Evolutionary conservation across 2,888 invertebrate genomes (phyloP), one percentile per base, ranked within the genome.

Genomic region (Orgyia antiqua): DNA sequence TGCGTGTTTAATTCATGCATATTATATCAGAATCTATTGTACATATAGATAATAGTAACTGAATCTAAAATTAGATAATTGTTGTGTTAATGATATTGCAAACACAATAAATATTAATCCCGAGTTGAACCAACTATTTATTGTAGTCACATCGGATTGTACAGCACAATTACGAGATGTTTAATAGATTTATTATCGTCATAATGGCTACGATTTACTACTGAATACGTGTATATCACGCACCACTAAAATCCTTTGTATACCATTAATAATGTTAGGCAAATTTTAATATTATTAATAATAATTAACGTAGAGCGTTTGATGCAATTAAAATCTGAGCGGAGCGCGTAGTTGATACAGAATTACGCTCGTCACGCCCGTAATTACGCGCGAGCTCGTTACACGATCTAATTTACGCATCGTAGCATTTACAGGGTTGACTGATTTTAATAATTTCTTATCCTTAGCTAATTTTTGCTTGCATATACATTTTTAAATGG

Each of bases 261-360:
- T 24, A 31, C 25, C 23, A 9, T 2, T 41, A 39, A 37, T 44
- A 44, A 39, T 38, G 34, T 42, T 44, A 42, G 23, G 39, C 42
- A 30, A 58, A 56, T 58, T 61, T 52, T 62, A 54, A 58, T 61
- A 58, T 51, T 45, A 41, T 46, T 57, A 58, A 60, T 23, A 23
- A 23, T 23, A 23, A 23, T 61, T 57, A 58, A 54, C 53, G 52
- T 45, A 43, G 45, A 39, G 40, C 39, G 48, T 23, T 55, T 42
- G 50, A 44, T 52, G 57, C 57, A 69, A 71, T 73, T 69, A 70
- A 60, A 70, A 68, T 67, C 70, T 54, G 10, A 9, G 58, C 58
- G 53, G 49, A 59, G 49, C 45, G 45, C 46, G 54, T 45, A 43
- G 39, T 56, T 57, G 48, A 54, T 47, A 36, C 41, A 46, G 55